Base-by-base conservation (phyloP, 2,797 vertebrate genomes). In the Rachycentron canadum region DNA sequence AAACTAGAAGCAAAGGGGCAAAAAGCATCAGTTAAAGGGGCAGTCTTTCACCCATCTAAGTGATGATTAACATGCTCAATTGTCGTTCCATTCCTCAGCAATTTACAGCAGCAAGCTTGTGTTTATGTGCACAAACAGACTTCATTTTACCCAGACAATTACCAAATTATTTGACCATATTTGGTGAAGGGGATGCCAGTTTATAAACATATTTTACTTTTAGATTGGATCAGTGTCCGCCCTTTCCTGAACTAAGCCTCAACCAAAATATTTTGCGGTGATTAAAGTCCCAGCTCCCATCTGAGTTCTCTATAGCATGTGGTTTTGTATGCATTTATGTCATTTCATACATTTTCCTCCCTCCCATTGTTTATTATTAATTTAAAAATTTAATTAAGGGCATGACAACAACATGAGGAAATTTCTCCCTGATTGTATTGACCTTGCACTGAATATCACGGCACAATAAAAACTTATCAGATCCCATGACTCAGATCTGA, bases 191-290 rank as follows among this genome's bases (percentile, higher is more conserved):
- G 79, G 78, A 85, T 82, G 87, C 86, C 78, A 85, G 84, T 89
- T 79, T 92, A 84, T 94, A 93, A 93, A 92, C 88, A 93, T 21
- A 73, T 84, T 74, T 45, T 53, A 58, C 59, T 73, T 56, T 50
- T 34, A 58, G 88, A 89, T 86, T 63, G 66, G 60, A 90, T 92
- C 85, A 69, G 78, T 55, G 67, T 87, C 86, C 81, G 82, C 91
- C 86, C 83, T 89, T 91, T 93, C 89, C 89, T 87, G 83, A 68
- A 86, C 83, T 55, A 69, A 72, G 41, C 53, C 62, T 38, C 21
- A 59, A 72, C 67, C 84, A 81, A 86, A 86, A 87, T 60, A 85
- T 78, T 82, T 79, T 43, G 30, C 5, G 3, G 21, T 34, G 70
- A 41, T 83, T 84, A 40, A 73, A 52, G 69, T 64, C 67, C 66